These are phyloP conservation scores for Coptodon rendalli DNA, from an alignment of 2,113 vertebrate genomes.

Conservation along the genomic window DNA sequence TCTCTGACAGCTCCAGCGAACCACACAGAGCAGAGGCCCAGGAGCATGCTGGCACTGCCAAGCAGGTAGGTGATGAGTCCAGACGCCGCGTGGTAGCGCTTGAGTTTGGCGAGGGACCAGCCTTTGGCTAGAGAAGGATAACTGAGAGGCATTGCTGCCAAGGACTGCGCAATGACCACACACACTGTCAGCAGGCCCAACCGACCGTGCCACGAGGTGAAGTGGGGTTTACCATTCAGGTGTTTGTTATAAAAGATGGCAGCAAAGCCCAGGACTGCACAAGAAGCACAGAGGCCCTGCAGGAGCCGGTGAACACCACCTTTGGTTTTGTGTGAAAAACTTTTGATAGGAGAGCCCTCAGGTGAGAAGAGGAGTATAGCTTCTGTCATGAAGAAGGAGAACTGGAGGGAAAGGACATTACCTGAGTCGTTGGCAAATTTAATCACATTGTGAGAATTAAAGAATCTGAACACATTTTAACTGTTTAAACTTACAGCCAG, in stretches of 20 bases:
- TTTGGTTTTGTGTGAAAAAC: slow-evolving; percentile 81
- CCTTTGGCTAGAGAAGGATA: slow-evolving; percentile 85
- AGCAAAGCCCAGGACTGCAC: slow-evolving; percentile 78
- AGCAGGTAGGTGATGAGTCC: slow-evolving; percentile 87
- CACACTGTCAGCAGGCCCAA: slow-evolving; percentile 80
- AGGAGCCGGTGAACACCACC: slow-evolving; percentile 85
- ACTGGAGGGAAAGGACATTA: slow-evolving; percentile 66
- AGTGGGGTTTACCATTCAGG: slow-evolving; percentile 82
- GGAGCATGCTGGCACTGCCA: slow-evolving; percentile 79
- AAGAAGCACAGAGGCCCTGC: slow-evolving; percentile 79
- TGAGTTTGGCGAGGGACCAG: slow-evolving; percentile 89
- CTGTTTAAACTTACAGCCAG: slow-evolving; percentile 81
- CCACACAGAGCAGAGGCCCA: slow-evolving; percentile 89
- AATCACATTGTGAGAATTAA: background rate
- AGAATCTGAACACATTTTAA: background rate
- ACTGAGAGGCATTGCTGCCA: slow-evolving; percentile 77
- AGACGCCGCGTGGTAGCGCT: slow-evolving; percentile 86
- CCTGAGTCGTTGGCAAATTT: background rate
- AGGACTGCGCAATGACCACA: slow-evolving; percentile 72
- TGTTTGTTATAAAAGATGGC: slow-evolving; percentile 86
- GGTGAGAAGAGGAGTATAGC: slow-evolving; percentile 90
- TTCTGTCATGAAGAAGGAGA: slow-evolving; percentile 92
- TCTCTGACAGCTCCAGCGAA: slow-evolving; percentile 76
- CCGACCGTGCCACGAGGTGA: slow-evolving; percentile 86
- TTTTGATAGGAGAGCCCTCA: slow-evolving; percentile 76